phyloP scores from a whole-genome alignment of 2,888 invertebrate species.

The Hirtodrosophila confusa region DNA sequence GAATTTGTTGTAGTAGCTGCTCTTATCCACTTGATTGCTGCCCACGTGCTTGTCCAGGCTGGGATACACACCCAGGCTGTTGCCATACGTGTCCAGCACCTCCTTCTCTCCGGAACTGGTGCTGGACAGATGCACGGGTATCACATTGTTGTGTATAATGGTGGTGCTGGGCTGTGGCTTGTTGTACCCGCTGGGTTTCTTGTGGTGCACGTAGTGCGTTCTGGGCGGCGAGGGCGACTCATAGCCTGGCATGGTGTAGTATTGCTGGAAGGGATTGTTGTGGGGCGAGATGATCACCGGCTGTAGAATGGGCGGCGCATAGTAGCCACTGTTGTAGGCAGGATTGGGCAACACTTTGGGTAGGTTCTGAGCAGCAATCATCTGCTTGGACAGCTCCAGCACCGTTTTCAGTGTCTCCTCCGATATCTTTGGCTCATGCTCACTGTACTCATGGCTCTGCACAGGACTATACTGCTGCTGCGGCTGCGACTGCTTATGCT shows the following conservation, averaged over 20 bases:
- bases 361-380: constrained; percentile 83
- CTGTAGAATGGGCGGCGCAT: constrained; percentile 79
- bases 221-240: constrained; percentile 21
- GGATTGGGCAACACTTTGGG: constrained; percentile 80
- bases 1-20: constrained; percentile 53
- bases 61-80: constrained; percentile 75
- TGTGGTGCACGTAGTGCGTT: constrained; percentile 54
- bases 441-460: constrained; percentile 61
- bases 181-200: constrained; percentile 49
- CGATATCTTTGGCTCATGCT: constrained; percentile 81
- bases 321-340: constrained; percentile 66
- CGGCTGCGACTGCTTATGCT: constrained; percentile 25
- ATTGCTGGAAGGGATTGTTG: constrained; percentile 71
- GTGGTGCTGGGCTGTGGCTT: constrained; percentile 72
- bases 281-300: constrained; percentile 79
- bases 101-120: constrained; percentile 76
- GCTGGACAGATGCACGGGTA: constrained; percentile 79
- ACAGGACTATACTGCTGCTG: constrained; percentile 10
- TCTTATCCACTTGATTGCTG: constrained; percentile 19
- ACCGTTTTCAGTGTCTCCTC: constrained; percentile 84
- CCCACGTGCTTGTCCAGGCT: constrained; percentile 39
- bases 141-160: constrained; percentile 83
- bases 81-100: constrained; percentile 81
- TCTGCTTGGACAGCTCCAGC: constrained; percentile 83
- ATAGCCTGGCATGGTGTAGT: constrained; percentile 44